Conservation (phyloP, 2,113 vertebrate genomes). For the Anhinga rufa region DNA sequence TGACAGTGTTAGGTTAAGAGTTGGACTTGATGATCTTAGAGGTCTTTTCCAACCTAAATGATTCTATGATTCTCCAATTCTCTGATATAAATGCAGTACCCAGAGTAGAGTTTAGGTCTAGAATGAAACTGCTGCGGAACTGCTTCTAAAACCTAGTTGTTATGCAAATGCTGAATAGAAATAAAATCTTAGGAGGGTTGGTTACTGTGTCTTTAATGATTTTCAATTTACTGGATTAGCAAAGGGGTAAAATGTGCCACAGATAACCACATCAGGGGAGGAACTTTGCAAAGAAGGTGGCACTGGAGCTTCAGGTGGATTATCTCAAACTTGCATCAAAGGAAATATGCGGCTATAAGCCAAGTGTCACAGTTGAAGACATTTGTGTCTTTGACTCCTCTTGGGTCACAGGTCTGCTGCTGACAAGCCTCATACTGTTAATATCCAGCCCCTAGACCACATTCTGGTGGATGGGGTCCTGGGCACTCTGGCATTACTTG, state of each 20-base stretch:
- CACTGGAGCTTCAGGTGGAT: background rate
- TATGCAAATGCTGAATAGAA: background rate
- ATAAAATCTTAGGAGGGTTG: background rate
- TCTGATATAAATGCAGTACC: background rate
- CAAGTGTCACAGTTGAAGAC: background rate
- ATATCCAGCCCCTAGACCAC: background rate
- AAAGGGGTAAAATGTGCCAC: background rate
- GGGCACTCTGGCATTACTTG: background rate
- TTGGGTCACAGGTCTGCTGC: background rate
- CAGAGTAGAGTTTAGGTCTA: background rate
- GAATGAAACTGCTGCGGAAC: background rate
- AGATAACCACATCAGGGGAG: background rate
- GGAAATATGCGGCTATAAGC: background rate
- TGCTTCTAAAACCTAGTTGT: background rate
- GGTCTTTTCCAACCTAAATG: background rate
- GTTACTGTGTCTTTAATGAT: background rate
- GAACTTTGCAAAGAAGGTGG: background rate
- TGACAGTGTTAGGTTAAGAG: rapidly evolving
- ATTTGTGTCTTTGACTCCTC: background rate
- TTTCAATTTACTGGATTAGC: background rate
- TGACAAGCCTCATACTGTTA: background rate
- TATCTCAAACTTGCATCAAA: background rate
- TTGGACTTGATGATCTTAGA: background rate
- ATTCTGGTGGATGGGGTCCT: background rate
- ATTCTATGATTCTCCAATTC: background rate